These are phyloP conservation scores for Rhagonycha lutea DNA, from an alignment of 2,888 invertebrate genomes.

Conservation along the genomic window DNA sequence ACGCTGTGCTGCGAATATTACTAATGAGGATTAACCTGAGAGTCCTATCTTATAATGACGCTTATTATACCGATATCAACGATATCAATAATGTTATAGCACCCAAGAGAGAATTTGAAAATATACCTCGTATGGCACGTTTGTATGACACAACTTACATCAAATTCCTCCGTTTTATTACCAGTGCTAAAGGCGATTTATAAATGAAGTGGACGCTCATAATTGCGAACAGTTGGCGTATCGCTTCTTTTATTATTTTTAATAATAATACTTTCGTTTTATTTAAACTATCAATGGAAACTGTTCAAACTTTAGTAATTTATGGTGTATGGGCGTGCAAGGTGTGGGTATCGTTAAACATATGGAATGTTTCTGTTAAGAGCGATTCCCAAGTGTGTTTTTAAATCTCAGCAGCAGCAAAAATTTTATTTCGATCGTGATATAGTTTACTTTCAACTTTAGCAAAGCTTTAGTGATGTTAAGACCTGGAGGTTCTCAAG, in stretches of 20 bases:
- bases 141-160: conserved; percentile 1
- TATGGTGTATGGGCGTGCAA: background rate
- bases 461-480: conserved; percentile 19
- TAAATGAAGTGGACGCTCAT: background rate
- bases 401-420: background rate
- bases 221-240: background rate
- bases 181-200: background rate
- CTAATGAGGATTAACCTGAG: background rate
- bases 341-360: background rate
- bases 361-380: background rate
- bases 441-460: conserved; percentile 22
- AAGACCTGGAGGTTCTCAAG: conserved; percentile 31
- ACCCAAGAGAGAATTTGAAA: background rate
- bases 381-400: background rate
- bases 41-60: background rate
- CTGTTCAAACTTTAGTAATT: background rate
- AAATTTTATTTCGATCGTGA: conserved; percentile 2
- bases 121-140: background rate
- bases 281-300: background rate
- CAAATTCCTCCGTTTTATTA: background rate
- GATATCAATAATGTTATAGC: background rate
- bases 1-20: background rate
- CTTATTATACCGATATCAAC: background rate
- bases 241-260: background rate
- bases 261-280: background rate